A percentile compares a stretch with the other conserved stretches of the same genome.
Evolutionary conservation across 2,113 vertebrate genomes (phyloP).

Genomic region (Campylomormyrus numenius): DNA sequence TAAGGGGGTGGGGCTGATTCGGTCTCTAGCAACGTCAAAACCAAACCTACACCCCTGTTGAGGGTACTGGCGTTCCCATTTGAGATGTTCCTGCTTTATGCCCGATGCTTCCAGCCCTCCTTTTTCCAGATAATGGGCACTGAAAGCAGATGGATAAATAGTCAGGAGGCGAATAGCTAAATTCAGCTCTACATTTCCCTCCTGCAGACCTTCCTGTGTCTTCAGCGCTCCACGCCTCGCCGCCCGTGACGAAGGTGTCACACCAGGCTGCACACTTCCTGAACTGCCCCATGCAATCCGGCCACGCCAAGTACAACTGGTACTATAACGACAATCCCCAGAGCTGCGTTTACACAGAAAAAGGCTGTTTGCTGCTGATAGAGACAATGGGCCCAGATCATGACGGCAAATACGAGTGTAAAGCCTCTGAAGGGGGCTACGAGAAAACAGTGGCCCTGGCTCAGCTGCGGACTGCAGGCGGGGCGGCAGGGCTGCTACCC

Average conservation of each 20-base stretch:
- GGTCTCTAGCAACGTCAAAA: neutral
- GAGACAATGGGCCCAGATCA: slow-evolving; percentile 24
- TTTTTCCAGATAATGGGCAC: neutral
- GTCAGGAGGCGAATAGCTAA: neutral
- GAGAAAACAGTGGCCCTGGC: neutral
- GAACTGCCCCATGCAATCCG: slow-evolving; percentile 39
- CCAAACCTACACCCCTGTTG: neutral
- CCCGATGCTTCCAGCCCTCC: neutral
- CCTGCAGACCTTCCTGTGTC: neutral
- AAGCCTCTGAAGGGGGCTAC: slow-evolving; percentile 42
- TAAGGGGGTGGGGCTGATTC: neutral
- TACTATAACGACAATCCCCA: accelerated
- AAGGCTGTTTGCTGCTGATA: slow-evolving; percentile 42
- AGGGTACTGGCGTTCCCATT: neutral
- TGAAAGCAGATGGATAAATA: neutral
- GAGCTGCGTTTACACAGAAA: neutral
- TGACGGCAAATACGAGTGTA: slow-evolving; percentile 39
- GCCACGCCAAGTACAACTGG: slow-evolving; percentile 54
- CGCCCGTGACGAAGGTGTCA: neutral
- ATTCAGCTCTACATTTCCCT: neutral
- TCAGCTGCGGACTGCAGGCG: neutral
- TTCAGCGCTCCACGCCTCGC: neutral
- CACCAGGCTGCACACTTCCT: slow-evolving; percentile 33
- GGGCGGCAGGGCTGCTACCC: neutral
- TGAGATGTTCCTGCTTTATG: neutral